Evolutionary conservation across 2,888 invertebrate species (phyloP), one percentile per base, ranked within the genome.

Genomic region (Drosophila paranaensis): DNA sequence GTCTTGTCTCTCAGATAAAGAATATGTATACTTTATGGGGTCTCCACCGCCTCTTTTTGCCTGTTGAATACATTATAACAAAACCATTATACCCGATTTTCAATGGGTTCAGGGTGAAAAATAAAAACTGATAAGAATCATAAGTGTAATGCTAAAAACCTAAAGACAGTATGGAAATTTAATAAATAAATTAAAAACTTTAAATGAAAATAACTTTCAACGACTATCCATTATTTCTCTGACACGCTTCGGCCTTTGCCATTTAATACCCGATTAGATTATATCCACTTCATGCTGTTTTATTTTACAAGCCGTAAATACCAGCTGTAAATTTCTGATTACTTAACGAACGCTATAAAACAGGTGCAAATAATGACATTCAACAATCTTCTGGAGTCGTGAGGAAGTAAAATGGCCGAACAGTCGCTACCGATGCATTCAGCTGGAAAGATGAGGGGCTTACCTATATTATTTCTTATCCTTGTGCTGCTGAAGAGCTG

Each of bases 221-320:
- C 16, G 8, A 16, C 3, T 3, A 39, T 14, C 1, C 14, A 42
- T 3, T 3, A 2, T 27, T 10, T 20, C 20, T 20, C 20, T 2
- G 20, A 20, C 20, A 20, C 20, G 20, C 20, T 20, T 20, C 5
- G 9, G 9, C n/a, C n/a, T 2, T 13, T 50, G 3, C 48, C 48
- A n/a, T n/a, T 48, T n/a, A 9, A n/a, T 30, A n/a, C 10, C 10
- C 5, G 75, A 79, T 79, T 39, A 79, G 70, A 77, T 77, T 45
- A 55, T 42, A 51, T 60, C 50, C 46, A 6, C 27, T 6, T 27
- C 27, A 6, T 6, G 27, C 27, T 4, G 27, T 27, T 27, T 4
- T 27, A 27, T 27, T 63, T 62, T 14, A 30, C 33, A 48, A 25
- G 42, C 14, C 27, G 20, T 70, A 66, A 67, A 73, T 60, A 14